Evolutionary conservation across 2,888 invertebrate species (phyloP).

Genomic region (Meganola albula): DNA sequence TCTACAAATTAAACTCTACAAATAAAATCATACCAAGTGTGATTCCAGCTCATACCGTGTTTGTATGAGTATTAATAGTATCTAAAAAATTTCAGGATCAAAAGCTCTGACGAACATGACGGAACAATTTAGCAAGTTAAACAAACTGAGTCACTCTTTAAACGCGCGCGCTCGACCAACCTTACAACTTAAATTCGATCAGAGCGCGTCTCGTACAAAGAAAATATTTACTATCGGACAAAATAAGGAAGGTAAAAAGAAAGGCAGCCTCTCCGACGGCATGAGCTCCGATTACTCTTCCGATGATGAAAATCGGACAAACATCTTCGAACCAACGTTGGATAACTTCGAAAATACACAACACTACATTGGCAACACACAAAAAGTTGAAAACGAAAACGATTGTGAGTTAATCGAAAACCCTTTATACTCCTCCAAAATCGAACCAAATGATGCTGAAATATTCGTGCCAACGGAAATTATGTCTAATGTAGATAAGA

Average conservation of each 20-base stretch:
- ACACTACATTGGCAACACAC: constrained; percentile 60
- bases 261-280: constrained; percentile 82
- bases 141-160: constrained; percentile 82
- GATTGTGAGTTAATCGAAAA: constrained; percentile 68
- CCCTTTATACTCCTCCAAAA: constrained; percentile 69
- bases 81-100: constrained; percentile 83
- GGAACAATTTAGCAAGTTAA: constrained; percentile 91
- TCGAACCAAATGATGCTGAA: constrained; percentile 58
- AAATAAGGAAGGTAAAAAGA: constrained; percentile 73
- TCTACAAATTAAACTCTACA: no score
- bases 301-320: constrained; percentile 71
- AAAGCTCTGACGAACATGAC: constrained; percentile 92
- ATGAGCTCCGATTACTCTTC: constrained; percentile 76
- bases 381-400: constrained; percentile 46
- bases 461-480: constrained; percentile 79
- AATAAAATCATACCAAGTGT: no score
- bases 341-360: constrained; percentile 72
- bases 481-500: constrained; percentile 40
- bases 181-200: constrained; percentile 70
- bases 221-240: constrained; percentile 74
- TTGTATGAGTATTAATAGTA: no score
- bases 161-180: constrained; percentile 76
- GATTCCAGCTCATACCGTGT: no score
- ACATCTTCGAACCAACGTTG: constrained; percentile 68
- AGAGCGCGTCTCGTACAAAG: constrained; percentile 56